These are phyloP conservation scores for Ophion obscuratus DNA, from an alignment of 2,888 invertebrate genomes.

Conservation along the genomic window DNA sequence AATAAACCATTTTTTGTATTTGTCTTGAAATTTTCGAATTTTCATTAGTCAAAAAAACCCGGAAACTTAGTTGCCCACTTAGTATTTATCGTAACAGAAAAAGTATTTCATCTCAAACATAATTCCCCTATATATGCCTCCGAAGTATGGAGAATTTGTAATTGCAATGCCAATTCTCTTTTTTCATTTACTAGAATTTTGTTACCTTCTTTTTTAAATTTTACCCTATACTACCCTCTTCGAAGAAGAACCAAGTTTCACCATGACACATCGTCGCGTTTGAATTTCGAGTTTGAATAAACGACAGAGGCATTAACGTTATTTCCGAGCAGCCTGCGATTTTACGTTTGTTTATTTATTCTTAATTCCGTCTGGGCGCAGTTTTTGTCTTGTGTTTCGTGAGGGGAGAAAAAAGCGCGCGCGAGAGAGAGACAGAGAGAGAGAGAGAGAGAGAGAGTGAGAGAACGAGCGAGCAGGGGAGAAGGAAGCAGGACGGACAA, in stretches of 20 bases:
- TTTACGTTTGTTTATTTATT: slow-evolving; percentile 33
- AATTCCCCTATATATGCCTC: neutral
- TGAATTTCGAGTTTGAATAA: slow-evolving; percentile 38
- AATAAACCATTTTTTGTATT: too few species aligned
- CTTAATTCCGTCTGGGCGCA: slow-evolving; percentile 7
- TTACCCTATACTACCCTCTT: slow-evolving; percentile 17
- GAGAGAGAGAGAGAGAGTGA: too few species aligned
- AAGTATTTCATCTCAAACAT: too few species aligned
- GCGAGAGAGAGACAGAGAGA: neutral
- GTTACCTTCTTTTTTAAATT: neutral
- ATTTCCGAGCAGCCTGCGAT: slow-evolving; percentile 19
- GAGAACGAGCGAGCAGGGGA: neutral
- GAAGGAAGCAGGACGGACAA: neutral
- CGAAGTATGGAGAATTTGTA: neutral
- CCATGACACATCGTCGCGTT: slow-evolving; percentile 49
- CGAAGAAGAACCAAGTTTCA: neutral
- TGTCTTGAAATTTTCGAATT: too few species aligned
- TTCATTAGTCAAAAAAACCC: too few species aligned
- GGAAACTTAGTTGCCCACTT: too few species aligned
- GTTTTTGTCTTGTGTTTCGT: slow-evolving; percentile 21
- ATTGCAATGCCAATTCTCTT: neutral
- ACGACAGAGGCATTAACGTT: slow-evolving; percentile 33
- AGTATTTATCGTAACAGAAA: too few species aligned
- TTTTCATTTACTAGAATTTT: neutral
- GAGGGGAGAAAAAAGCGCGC: neutral